phyloP scores from a whole-genome alignment of 1,140 invertebrate genomes.

The Listronotus oregonensis region DNA sequence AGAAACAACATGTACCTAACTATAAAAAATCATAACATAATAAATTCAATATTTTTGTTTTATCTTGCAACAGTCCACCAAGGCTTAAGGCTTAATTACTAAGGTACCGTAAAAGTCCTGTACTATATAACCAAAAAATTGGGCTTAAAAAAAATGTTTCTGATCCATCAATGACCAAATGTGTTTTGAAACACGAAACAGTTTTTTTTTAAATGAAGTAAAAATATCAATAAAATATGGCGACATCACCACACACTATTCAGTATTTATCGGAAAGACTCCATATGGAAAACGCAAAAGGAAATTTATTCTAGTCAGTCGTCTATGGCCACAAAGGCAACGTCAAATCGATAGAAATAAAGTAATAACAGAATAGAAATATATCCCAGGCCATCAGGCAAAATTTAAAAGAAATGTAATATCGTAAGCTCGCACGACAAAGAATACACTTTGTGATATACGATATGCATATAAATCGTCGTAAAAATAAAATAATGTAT shows the following conservation, averaged over 20 bases:
- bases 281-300: constrained; percentile 23
- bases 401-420: constrained; percentile 28
- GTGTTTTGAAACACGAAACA: too few species aligned
- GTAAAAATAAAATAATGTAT: too few species aligned
- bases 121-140: too few species aligned
- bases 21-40: too few species aligned
- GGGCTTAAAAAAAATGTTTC: too few species aligned
- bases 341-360: constrained; percentile 33
- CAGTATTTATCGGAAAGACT: background rate
- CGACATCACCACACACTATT: constrained; percentile 14
- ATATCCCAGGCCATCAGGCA: constrained; percentile 37
- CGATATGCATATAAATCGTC: too few species aligned
- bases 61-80: too few species aligned
- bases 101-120: too few species aligned
- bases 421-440: constrained; percentile 13
- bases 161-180: too few species aligned
- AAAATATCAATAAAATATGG: constrained; percentile 1
- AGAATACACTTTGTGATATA: background rate
- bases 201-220: constrained; percentile 2
- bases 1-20: too few species aligned
- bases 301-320: constrained; percentile 28
- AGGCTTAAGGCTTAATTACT: too few species aligned
- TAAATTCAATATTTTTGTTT: too few species aligned
- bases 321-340: constrained; percentile 31
- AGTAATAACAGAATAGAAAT: constrained; percentile 47